These are phyloP conservation scores for Megaceryle torquata DNA, from an alignment of 2,113 vertebrate species.

Conservation along the genomic window DNA sequence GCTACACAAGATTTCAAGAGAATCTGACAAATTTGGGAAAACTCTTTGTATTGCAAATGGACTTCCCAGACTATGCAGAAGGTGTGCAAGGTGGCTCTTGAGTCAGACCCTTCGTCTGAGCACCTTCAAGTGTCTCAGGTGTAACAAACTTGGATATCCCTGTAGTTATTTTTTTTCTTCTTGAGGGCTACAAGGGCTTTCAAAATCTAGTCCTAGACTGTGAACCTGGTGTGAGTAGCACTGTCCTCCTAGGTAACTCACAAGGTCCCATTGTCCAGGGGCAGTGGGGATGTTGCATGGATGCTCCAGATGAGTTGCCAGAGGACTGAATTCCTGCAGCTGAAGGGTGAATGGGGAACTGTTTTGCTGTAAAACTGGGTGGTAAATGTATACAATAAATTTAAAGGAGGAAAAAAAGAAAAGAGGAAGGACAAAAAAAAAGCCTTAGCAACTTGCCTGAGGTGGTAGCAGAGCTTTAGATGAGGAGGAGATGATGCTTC, in stretches of 20 bases:
- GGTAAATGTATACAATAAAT: not conserved
- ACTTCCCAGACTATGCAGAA: not conserved
- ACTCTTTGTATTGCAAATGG: not conserved
- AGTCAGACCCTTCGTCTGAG: not conserved
- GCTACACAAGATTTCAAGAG: rapidly evolving
- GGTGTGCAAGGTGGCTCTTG: not conserved
- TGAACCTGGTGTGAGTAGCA: rapidly evolving
- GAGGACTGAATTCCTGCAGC: not conserved
- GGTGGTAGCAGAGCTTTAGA: not conserved
- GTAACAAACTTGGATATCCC: rapidly evolving
- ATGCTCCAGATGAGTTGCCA: not conserved
- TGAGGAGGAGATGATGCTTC: not conserved
- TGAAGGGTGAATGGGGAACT: not conserved
- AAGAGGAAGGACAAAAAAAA: too few relatives aligned
- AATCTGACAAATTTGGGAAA: not conserved
- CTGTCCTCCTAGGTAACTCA: not conserved
- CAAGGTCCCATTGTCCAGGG: not conserved
- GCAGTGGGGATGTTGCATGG: not conserved
- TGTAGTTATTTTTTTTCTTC: not conserved
- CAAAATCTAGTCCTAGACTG: not conserved
- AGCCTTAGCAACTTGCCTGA: not conserved
- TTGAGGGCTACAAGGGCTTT: not conserved
- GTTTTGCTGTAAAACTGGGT: not conserved
- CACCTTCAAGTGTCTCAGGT: not conserved
- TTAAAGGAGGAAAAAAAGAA: rapidly evolving